Evolutionary conservation across 2,888 invertebrate genomes (phyloP), one percentile per base, ranked within the genome.

Genomic region (Athalia cordata): DNA sequence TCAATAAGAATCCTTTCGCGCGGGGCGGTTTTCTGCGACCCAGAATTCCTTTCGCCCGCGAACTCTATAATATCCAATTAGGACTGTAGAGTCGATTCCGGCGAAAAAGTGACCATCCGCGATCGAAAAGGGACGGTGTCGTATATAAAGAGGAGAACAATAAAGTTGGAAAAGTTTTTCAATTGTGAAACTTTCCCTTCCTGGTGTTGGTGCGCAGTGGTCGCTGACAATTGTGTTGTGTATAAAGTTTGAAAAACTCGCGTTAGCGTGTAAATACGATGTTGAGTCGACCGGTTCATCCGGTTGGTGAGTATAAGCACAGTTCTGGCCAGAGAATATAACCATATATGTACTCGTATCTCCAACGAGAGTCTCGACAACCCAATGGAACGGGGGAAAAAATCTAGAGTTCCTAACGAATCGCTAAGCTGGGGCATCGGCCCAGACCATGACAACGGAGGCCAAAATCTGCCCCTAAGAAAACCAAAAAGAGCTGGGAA

Each of bases 161-260:
- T n/a, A 81, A 82, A 82, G 85, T 84, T 81, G 80, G 77, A 79
- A 87, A 89, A 89, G 84, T 89, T 89, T 89, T 89, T 89, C 87
- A 86, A 89, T 88, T 81, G 82, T 80, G 80, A 84, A 86, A 88
- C 86, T 85, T 87, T 85, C 3, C 47, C 45, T n/a, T 52, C 52
- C 52, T 13, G 29, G 55, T n/a, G 7, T 55, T 7, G 55, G 13
- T 5, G n/a, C 47, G 11, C 47, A 11, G 5, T 47, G 11, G 45
- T 13, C 15, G 59, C 1, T 8, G 59, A 57, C 72, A 61, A 72
- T 72, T 59, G 72, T 61, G 47, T 75, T 75, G 75, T 75, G 50
- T 75, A 62, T 62, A 52, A 75, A 75, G 75, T 75, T 62, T 62
- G 62, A 11, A 75, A 75, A 75, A 75, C 43, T 75, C 75, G 62